Base-by-base conservation (phyloP, 2,797 vertebrate species). In the Dendrocincla tyrannina region DNA sequence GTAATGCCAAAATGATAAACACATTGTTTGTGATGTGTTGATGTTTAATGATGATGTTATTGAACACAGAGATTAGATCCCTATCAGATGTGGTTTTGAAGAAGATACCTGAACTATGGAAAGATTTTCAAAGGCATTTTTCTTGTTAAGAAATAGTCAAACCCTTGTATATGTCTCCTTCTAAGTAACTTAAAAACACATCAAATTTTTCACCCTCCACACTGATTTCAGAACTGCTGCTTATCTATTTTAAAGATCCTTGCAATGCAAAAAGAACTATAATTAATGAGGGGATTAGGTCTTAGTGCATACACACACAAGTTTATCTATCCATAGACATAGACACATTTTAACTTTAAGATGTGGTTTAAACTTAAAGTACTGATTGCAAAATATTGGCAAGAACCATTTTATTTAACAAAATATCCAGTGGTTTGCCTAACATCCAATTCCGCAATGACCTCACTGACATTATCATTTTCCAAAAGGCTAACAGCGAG, bases 81-180 rank as follows among this genome's bases (percentile, higher is more conserved):
- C 93, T 98, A 98, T 98, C 98, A 98, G 97, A 99, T 98, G 98
- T 90, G 96, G 96, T 98, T 98, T 98, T 98, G 97, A 98, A 98
- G 97, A 97, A 97, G 97, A 97, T 95, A 96, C 88, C 76, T 97
- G 97, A 95, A 97, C 96, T 95, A 97, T 81, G 83, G 93, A 97
- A 94, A 94, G 95, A 91, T 96, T 98, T 97, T 93, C 96, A 98
- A 97, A 97, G 97, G 82, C 89, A 97, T 98, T 98, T 98, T 98
- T 98, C 98, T 98, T 97, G 76, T 91, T 96, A 97, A 97, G 98
- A 98, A 98, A 98, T 97, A 97, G 97, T 95, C 59, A 94, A 76
- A 86, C 97, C 97, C 97, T 97, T 97, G 94, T 95, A 93, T 97
- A 95, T 91, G 96, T 98, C 98, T 98, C 94, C 96, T 96, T 91